A percentile compares a stretch with the other conserved stretches of the same genome.
Evolutionary conservation across 2,113 vertebrate species (phyloP).

Genomic region (Pandion haliaetus): DNA sequence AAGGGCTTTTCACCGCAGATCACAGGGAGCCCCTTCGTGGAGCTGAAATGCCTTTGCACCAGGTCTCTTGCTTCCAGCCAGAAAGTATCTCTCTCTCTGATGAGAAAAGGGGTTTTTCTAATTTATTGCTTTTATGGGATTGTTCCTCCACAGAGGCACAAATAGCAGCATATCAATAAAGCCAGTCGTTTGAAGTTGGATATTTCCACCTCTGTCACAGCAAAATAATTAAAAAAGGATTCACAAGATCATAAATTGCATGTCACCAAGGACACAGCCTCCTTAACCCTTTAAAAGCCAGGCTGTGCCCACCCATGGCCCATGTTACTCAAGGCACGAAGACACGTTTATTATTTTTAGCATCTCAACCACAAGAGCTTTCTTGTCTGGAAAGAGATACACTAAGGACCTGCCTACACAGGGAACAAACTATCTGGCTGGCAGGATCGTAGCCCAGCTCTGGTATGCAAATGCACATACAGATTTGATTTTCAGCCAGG

Average conservation of each 20-base stretch:
- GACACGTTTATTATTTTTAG: slow-evolving; percentile 19
- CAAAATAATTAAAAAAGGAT: slow-evolving; percentile 80
- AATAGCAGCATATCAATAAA: slow-evolving; percentile 71
- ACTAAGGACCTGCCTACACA: not conserved
- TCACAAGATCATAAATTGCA: slow-evolving; percentile 70
- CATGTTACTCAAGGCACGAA: not conserved
- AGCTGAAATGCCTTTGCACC: slow-evolving; percentile 29
- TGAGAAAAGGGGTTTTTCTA: slow-evolving; percentile 70
- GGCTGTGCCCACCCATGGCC: slow-evolving; percentile 7
- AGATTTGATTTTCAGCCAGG: slow-evolving; percentile 25
- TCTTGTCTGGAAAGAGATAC: slow-evolving; percentile 25
- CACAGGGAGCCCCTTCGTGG: slow-evolving; percentile 32
- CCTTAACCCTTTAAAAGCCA: slow-evolving; percentile 59
- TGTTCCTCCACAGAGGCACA: slow-evolving; percentile 67
- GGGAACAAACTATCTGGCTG: not conserved
- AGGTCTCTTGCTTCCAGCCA: slow-evolving; percentile 24
- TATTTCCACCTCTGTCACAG: slow-evolving; percentile 67
- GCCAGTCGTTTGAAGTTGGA: slow-evolving; percentile 64
- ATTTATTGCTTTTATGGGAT: slow-evolving; percentile 70
- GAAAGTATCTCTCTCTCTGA: slow-evolving; percentile 56
- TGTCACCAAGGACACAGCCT: slow-evolving; percentile 50
- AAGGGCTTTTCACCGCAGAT: not conserved
- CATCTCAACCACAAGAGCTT: not conserved
- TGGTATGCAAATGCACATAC: not conserved
- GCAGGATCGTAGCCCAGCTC: not conserved